phyloP scores from a whole-genome alignment of 2,113 vertebrate species.

The Gulo gulo region DNA sequence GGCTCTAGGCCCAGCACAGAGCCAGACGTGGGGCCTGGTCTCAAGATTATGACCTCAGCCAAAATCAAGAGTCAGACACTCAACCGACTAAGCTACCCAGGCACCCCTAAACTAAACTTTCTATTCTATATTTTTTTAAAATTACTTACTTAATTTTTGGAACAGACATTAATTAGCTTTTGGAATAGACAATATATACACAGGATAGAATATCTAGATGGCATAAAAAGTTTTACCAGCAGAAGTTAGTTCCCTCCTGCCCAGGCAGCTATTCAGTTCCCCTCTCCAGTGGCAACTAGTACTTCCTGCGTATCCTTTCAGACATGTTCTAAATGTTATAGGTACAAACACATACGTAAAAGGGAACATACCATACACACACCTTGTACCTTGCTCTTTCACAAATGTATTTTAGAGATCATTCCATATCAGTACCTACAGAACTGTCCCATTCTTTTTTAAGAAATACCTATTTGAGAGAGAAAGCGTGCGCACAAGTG shows the following conservation, averaged over 20 bases:
- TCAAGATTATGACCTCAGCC: background rate
- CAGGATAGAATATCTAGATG: background rate
- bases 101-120: no score
- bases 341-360: background rate
- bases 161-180: background rate
- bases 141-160: constrained; percentile 7
- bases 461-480: background rate
- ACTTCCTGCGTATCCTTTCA: background rate
- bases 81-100: no score
- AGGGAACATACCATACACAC: background rate
- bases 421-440: background rate
- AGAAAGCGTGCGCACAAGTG: accelerated
- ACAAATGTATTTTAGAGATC: background rate
- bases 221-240: background rate
- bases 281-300: background rate
- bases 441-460: background rate
- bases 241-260: background rate
- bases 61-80: background rate
- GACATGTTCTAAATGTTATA: background rate
- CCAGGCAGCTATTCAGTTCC: background rate
- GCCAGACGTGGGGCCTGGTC: background rate
- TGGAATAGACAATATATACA: background rate
- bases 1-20: background rate
- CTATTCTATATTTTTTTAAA: background rate
- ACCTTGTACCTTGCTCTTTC: background rate